Percentiles rank a stretch among this genome's conserved stretches.
Evolutionary conservation across 2,888 invertebrate genomes (phyloP).

Genomic region (Dyspetes luteomarginatus): DNA sequence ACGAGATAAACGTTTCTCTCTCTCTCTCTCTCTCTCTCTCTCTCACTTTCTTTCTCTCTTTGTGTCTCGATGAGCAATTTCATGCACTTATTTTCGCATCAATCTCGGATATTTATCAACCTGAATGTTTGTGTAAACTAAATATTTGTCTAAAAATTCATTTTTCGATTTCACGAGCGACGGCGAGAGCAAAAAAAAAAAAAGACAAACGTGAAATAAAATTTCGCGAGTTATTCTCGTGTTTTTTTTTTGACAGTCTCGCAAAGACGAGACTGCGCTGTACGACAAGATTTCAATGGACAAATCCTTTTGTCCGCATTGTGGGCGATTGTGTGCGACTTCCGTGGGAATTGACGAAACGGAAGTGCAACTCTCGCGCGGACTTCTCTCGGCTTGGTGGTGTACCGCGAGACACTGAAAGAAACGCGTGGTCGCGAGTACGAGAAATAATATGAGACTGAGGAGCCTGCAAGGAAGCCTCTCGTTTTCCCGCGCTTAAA

Average conservation of each 20-base stretch:
- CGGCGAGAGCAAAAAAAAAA: background rate
- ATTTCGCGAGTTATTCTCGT: slow-evolving; percentile 1
- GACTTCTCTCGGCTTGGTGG: slow-evolving; percentile 25
- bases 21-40: background rate
- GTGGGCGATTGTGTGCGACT: slow-evolving; percentile 78
- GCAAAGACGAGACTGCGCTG: slow-evolving; percentile 2
- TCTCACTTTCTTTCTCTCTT: background rate
- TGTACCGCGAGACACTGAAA: slow-evolving; percentile 48
- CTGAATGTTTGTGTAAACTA: background rate
- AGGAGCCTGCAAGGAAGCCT: background rate
- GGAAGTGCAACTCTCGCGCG: slow-evolving; percentile 80
- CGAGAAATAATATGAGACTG: background rate
- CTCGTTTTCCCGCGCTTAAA: too few species aligned
- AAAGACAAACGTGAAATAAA: slow-evolving; percentile 20
- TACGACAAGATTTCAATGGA: slow-evolving; percentile 63
- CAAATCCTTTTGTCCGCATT: slow-evolving; percentile 76
- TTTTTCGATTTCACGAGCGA: background rate
- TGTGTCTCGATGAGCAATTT: background rate
- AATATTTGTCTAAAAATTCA: too few species aligned
- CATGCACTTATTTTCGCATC: background rate
- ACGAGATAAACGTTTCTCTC: background rate
- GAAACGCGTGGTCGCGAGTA: slow-evolving; percentile 4
- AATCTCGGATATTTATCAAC: background rate
- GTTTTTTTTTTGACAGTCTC: too few species aligned
- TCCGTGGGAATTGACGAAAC: slow-evolving; percentile 83